Evolutionary conservation across 2,888 invertebrate species (phyloP).

Genomic region (Caenorhabditis plicata): DNA sequence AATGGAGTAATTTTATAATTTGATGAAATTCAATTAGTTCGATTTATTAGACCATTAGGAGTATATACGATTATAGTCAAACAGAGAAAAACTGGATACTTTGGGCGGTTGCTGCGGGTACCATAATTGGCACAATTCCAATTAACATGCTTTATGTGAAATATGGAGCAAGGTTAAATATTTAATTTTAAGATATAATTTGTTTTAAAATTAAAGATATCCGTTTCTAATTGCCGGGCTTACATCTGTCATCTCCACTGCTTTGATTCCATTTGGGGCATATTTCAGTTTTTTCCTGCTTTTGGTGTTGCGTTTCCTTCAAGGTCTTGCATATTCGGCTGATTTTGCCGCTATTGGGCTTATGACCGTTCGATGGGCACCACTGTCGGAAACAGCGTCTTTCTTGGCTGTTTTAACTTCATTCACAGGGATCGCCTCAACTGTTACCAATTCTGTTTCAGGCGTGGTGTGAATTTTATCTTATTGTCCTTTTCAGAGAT

Average conservation of each 20-base stretch:
- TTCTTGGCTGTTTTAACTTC: conserved; percentile 56
- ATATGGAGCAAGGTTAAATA: conserved; percentile 47
- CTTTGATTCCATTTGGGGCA: conserved; percentile 36
- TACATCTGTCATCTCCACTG: conserved; percentile 34
- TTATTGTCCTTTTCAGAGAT: no score
- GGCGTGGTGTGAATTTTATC: no score
- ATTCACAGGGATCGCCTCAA: conserved; percentile 51
- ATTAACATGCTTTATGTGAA: conserved; percentile 49
- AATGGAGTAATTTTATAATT: conserved; percentile 12
- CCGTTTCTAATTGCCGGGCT: conserved; percentile 48
- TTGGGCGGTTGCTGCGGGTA: conserved; percentile 54
- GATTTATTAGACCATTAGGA: conserved; percentile 16
- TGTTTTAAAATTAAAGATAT: conserved; percentile 2
- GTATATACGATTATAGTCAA: conserved; percentile 40
- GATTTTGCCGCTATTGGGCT: conserved; percentile 42
- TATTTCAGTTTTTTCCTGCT: conserved; percentile 23
- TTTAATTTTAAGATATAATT: not conserved
- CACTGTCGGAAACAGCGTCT: conserved; percentile 50
- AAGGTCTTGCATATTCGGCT: conserved; percentile 44
- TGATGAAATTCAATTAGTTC: not conserved
- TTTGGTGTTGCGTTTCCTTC: conserved; percentile 34
- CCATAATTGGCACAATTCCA: conserved; percentile 53
- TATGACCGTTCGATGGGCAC: conserved; percentile 53
- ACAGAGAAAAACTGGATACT: conserved; percentile 46
- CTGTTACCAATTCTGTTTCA: conserved; percentile 47